Base-by-base conservation (phyloP, 2,888 invertebrate genomes). In the Saturnia japonica region DNA sequence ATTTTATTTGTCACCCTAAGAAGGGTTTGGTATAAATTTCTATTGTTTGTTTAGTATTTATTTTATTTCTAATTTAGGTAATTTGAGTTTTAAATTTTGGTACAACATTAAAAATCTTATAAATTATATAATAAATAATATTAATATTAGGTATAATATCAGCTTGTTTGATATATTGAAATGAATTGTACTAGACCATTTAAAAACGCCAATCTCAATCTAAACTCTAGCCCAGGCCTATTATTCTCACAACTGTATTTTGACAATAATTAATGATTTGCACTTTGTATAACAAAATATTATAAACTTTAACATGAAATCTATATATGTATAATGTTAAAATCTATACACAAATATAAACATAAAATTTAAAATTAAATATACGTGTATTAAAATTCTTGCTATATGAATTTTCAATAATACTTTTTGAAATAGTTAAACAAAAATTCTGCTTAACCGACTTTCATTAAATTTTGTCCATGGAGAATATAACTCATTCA, bases 331-430 rank as follows among this genome's bases (percentile, higher is more conserved):
- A 34, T 6, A 6, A 45, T 45, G 47, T 69, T 62, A 25, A 62
- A 45, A 62, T n/a, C n/a, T n/a, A n/a, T n/a, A n/a, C n/a, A n/a
- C n/a, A n/a, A n/a, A n/a, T n/a, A n/a, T n/a, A n/a, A n/a, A n/a
- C n/a, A n/a, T n/a, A n/a, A n/a, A n/a, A n/a, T n/a, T n/a, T n/a
- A n/a, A n/a, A n/a, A n/a, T n/a, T n/a, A n/a, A n/a, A n/a, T n/a
- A n/a, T n/a, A n/a, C n/a, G n/a, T 22, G 62, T 45, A 64, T 69
- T 62, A 25, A 62, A 45, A 62, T n/a, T 45, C n/a, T 51, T 9
- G 11, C 2, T 11, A 3, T 62, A 16, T n/a, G n/a, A n/a, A n/a
- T 69, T 45, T 51, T 51, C n/a, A 22, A 9, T 54, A 7, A 7
- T 22, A n/a, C n/a, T 54, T 54, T 9, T 11, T 54, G 19, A n/a